A percentile compares a stretch with the other conserved stretches of the same genome.
phyloP scores from a whole-genome alignment of 2,113 vertebrate species.

The Prunella fulvescens region DNA sequence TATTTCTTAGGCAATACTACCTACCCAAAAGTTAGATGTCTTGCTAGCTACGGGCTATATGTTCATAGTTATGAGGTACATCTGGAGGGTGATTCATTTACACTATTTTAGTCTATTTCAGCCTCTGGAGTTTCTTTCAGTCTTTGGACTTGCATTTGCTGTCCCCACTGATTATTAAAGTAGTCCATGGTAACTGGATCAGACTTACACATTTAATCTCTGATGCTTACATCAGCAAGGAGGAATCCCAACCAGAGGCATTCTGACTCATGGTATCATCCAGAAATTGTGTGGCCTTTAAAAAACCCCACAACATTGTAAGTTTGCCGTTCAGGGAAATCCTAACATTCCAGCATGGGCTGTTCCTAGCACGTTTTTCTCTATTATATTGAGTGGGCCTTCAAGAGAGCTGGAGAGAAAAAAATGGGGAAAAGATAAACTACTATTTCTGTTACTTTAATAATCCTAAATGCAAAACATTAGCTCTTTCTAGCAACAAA shows the following conservation, averaged over 20 bases:
- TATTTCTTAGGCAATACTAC: not conserved
- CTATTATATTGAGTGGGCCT: not conserved
- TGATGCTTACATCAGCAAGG: not conserved
- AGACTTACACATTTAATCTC: not conserved
- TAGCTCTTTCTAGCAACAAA: slow-evolving; percentile 45
- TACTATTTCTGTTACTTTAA: slow-evolving; percentile 28
- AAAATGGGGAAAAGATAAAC: not conserved
- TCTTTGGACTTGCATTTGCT: not conserved
- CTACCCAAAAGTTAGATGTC: not conserved
- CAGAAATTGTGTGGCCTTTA: not conserved
- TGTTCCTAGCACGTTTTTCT: not conserved
- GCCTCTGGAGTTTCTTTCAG: not conserved
- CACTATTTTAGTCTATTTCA: not conserved
- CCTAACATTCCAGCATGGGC: not conserved
- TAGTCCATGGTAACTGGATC: not conserved
- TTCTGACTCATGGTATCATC: not conserved
- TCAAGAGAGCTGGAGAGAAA: not conserved
- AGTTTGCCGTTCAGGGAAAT: not conserved
- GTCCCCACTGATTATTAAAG: not conserved
- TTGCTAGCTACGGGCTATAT: not conserved
- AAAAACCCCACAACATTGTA: not conserved
- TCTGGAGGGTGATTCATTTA: not conserved
- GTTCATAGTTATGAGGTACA: not conserved
- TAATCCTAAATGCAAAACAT: slow-evolving; percentile 13
- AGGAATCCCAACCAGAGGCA: not conserved